phyloP scores from a whole-genome alignment of 2,888 invertebrate genomes.

The Apotomis betuletana region DNA sequence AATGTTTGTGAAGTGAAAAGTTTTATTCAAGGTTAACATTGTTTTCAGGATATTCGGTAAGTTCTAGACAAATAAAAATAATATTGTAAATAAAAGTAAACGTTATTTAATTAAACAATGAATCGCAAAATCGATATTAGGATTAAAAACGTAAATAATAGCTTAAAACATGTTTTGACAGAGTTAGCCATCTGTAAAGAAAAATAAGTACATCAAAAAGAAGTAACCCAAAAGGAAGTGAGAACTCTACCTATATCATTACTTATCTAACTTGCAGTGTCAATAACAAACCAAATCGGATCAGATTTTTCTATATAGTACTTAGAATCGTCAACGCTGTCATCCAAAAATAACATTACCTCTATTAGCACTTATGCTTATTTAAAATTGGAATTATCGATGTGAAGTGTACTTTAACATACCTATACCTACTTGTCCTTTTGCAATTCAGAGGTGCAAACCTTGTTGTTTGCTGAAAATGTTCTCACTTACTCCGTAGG shows the following conservation, averaged over 20 bases:
- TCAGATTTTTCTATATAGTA: conserved; percentile 7
- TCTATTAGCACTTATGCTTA: conserved; percentile 24
- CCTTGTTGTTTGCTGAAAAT: conserved; percentile 23
- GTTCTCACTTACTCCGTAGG: neutral
- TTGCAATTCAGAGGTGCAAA: conserved; percentile 13
- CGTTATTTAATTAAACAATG: no score
- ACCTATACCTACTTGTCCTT: neutral
- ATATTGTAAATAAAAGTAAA: no score
- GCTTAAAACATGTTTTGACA: no score
- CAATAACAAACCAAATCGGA: conserved; percentile 22
- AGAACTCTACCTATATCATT: conserved; percentile 7
- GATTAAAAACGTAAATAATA: no score
- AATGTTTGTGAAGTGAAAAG: conserved; percentile 32
- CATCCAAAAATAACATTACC: conserved; percentile 7
- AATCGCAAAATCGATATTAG: no score
- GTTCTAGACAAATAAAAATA: neutral
- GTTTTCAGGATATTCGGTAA: conserved; percentile 3
- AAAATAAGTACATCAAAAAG: neutral
- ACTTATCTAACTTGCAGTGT: conserved; percentile 8
- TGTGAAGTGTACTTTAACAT: neutral
- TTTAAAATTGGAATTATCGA: neutral
- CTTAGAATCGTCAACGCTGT: conserved; percentile 15
- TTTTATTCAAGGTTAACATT: conserved; percentile 10
- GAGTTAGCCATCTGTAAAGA: no score
- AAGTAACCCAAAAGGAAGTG: conserved; percentile 2